Conservation (phyloP, 2,888 invertebrate species). For the Volucella zonaria region DNA sequence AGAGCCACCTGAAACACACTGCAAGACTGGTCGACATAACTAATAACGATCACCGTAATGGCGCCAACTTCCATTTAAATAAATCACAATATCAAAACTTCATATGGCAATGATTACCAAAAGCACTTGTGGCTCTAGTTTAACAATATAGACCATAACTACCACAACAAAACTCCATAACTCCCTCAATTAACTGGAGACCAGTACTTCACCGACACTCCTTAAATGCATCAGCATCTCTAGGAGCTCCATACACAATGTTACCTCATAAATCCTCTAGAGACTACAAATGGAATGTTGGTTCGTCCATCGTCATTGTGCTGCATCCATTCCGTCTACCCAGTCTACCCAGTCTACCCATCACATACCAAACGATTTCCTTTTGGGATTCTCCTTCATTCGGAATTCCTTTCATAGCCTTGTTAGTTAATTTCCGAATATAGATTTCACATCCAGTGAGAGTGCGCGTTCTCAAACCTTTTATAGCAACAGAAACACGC, state of each 20-base stretch:
- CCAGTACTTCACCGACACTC: not conserved
- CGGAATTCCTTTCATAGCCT: conserved; percentile 52
- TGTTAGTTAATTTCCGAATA: conserved; percentile 69
- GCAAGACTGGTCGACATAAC: not conserved
- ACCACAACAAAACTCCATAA: conserved; percentile 16
- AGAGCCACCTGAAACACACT: no score
- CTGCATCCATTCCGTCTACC: conserved; percentile 52
- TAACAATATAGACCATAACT: not conserved
- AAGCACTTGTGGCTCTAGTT: conserved; percentile 2
- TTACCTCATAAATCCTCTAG: conserved; percentile 25
- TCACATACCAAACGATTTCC: conserved; percentile 37
- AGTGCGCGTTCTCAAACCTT: conserved; percentile 49
- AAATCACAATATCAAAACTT: not conserved
- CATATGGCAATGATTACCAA: conserved; percentile 15
- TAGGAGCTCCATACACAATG: not conserved
- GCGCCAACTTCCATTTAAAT: conserved; percentile 15
- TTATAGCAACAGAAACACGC: conserved; percentile 37
- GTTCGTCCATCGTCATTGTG: conserved; percentile 25
- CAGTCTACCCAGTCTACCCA: conserved; percentile 22
- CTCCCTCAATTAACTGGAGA: conserved; percentile 46
- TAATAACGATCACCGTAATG: not conserved
- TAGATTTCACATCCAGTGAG: conserved; percentile 65
- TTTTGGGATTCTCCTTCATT: conserved; percentile 60
- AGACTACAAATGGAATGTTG: conserved; percentile 52
- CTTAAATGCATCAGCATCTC: not conserved